Evolutionary conservation across 2,113 vertebrate genomes (phyloP).

Genomic region (Xiphophorus maculatus): DNA sequence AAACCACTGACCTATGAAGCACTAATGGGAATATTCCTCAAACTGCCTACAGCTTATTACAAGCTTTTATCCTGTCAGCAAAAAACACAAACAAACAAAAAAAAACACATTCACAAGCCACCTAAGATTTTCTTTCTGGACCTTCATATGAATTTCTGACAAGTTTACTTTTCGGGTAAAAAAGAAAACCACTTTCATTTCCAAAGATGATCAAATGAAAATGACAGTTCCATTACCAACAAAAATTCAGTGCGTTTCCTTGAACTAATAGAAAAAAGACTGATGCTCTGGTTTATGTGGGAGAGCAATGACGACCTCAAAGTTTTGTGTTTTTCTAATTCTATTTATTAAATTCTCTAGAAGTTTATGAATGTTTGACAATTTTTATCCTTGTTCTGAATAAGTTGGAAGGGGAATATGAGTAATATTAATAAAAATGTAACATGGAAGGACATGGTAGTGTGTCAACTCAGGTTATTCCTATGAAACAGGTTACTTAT

Average conservation of each 20-base stretch:
- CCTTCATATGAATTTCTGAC: not conserved
- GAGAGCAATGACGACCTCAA: not conserved
- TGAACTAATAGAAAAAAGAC: not conserved
- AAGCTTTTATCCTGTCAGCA: slow-evolving; percentile 8
- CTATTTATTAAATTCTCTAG: not conserved
- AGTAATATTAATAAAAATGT: too few relatives aligned
- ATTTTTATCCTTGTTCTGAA: too few relatives aligned
- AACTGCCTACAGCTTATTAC: not conserved
- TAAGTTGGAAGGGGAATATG: too few relatives aligned
- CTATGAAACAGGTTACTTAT: too few relatives aligned
- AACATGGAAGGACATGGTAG: too few relatives aligned
- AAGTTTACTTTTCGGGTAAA: not conserved
- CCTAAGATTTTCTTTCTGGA: not conserved
- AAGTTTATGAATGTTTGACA: too few relatives aligned
- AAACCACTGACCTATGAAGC: not conserved
- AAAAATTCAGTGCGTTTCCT: not conserved
- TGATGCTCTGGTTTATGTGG: not conserved
- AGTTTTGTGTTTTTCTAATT: too few relatives aligned
- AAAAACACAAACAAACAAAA: not conserved
- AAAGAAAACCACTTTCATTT: not conserved
- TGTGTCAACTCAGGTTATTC: too few relatives aligned
- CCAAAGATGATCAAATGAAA: not conserved
- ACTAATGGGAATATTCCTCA: not conserved
- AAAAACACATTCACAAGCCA: not conserved
- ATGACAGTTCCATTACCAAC: not conserved